Evolutionary conservation across 2,888 invertebrate species (phyloP).

Genomic region (Harmothoe impar): DNA sequence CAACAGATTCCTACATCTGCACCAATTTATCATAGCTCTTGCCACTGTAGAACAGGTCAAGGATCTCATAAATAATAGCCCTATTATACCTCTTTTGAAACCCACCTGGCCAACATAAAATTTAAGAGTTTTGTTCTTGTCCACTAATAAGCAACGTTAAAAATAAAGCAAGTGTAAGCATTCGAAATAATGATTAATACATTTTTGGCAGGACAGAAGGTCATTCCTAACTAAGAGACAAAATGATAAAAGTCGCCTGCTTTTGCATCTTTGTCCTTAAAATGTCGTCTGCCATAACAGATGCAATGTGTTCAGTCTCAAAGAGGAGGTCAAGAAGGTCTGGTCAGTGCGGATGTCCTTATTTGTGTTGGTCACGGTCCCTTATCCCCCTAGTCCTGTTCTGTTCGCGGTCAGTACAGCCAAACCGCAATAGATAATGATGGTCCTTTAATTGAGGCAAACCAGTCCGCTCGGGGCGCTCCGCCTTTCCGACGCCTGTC

Average conservation of each 20-base stretch:
- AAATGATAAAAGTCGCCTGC: too few relatives aligned
- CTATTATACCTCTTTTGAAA: not conserved
- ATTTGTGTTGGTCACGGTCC: slow-evolving; percentile 29
- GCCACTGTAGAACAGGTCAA: not conserved
- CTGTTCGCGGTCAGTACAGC: not conserved
- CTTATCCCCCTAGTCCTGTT: not conserved
- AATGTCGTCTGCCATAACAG: not conserved
- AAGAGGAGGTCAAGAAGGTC: not conserved
- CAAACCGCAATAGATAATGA: slow-evolving; percentile 28
- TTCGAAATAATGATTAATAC: too few relatives aligned
- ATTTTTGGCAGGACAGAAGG: too few relatives aligned
- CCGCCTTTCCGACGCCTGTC: slow-evolving; percentile 39
- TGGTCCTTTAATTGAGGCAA: slow-evolving; percentile 42
- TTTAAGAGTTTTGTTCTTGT: too few relatives aligned
- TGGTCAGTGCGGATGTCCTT: not conserved
- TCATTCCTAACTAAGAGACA: too few relatives aligned
- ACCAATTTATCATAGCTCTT: too few relatives aligned
- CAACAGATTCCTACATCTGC: too few relatives aligned
- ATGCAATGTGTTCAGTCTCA: not conserved
- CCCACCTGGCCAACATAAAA: not conserved
- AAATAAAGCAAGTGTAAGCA: too few relatives aligned
- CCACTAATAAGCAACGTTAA: too few relatives aligned
- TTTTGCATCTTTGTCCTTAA: too few relatives aligned
- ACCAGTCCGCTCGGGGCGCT: not conserved
- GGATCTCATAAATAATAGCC: not conserved